These are phyloP conservation scores for Salvelinus fontinalis DNA, from an alignment of 2,113 vertebrate species.

Conservation along the genomic window DNA sequence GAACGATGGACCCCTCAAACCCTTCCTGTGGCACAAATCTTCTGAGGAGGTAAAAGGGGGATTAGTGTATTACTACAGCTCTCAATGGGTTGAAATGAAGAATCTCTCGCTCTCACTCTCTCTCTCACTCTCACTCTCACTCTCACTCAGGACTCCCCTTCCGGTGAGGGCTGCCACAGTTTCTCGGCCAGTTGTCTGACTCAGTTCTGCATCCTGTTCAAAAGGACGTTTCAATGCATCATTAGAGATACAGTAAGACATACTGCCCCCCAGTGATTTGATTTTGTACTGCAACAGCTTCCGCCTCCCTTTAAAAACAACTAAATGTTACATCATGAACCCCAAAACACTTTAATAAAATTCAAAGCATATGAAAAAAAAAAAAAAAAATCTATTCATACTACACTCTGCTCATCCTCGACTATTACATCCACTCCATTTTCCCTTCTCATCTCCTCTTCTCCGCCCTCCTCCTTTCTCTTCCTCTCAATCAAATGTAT, in stretches of 20 bases:
- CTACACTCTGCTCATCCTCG: too few species aligned
- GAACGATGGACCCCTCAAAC: conserved; percentile 74
- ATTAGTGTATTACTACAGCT: background rate
- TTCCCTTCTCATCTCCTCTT: too few species aligned
- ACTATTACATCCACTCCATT: too few species aligned
- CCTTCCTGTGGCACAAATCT: conserved; percentile 85
- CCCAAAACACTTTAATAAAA: background rate
- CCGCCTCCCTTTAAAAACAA: background rate
- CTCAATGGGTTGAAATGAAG: background rate
- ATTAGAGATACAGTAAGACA: conserved; percentile 88
- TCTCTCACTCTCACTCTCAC: too few species aligned
- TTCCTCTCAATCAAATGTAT: too few species aligned
- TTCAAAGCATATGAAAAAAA: background rate
- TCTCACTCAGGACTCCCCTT: conserved; percentile 76
- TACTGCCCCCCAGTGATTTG: conserved; percentile 7
- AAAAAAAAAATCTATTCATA: too few species aligned
- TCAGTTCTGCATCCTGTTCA: conserved; percentile 89
- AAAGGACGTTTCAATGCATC: conserved; percentile 85
- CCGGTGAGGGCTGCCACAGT: conserved; percentile 90
- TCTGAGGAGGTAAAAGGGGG: conserved; percentile 82
- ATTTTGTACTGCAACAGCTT: conserved; percentile 1
- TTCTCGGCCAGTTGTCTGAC: conserved; percentile 93
- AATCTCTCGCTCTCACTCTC: background rate
- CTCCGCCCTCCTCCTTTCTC: too few species aligned
- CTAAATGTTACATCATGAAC: background rate